These are phyloP conservation scores for Uria lomvia DNA, from an alignment of 2,113 vertebrate species.

Conservation along the genomic window DNA sequence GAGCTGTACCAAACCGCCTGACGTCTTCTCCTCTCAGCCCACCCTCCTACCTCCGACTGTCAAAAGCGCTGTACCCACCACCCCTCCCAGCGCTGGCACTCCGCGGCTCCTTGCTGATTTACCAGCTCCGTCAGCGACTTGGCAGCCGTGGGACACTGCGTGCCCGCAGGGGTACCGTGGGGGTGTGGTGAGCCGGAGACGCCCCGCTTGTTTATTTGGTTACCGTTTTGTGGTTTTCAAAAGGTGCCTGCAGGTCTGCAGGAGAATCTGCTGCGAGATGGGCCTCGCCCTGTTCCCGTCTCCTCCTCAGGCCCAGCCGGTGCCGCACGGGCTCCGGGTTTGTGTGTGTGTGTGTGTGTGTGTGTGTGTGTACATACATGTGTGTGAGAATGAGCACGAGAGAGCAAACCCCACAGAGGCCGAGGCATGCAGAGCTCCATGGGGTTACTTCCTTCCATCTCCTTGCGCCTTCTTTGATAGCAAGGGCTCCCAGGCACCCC, in stretches of 20 bases:
- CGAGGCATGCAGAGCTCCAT: background rate
- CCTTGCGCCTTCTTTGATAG: background rate
- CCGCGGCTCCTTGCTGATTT: background rate
- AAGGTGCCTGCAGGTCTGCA: slow-evolving; percentile 66
- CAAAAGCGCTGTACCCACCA: background rate
- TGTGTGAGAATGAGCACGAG: background rate
- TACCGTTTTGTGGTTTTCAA: slow-evolving; percentile 36
- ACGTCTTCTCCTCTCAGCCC: background rate
- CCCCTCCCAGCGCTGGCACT: background rate
- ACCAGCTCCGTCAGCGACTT: background rate
- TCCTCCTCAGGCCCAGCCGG: background rate
- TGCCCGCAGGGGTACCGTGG: background rate
- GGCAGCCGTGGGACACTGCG: background rate
- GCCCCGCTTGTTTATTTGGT: slow-evolving; percentile 45
- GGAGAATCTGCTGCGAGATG: slow-evolving; percentile 22
- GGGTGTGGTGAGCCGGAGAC: slow-evolving; percentile 14
- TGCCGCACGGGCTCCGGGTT: background rate
- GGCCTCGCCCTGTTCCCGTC: slow-evolving; percentile 42
- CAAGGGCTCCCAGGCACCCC: background rate
- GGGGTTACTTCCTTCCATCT: background rate
- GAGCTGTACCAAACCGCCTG: background rate
- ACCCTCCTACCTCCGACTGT: background rate
- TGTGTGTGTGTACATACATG: background rate
- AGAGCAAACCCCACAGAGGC: background rate
- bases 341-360: background rate